Evolutionary conservation across 2,113 vertebrate genomes (phyloP).

Genomic region (Sinocyclocheilus rhinocerous): DNA sequence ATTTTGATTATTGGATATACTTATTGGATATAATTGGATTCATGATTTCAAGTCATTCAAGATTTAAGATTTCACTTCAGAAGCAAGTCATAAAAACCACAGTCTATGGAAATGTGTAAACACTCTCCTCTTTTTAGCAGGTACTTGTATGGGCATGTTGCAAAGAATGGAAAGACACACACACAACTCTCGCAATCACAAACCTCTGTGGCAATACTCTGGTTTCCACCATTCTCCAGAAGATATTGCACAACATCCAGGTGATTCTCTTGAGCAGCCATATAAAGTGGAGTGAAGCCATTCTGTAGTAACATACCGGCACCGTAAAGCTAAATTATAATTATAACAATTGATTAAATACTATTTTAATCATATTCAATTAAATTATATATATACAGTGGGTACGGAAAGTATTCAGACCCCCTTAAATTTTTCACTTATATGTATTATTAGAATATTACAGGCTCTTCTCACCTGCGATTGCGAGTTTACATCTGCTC

Average conservation of each 20-base stretch:
- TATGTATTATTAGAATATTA: background rate
- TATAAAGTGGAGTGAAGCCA: conserved; percentile 90
- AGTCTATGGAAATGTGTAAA: background rate
- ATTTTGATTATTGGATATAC: too few relatives aligned
- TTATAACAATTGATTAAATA: background rate
- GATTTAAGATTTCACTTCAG: background rate
- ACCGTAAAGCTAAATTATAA: background rate
- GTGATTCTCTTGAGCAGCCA: conserved; percentile 58
- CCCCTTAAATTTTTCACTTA: too few relatives aligned
- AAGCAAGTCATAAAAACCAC: background rate
- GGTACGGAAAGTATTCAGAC: too few relatives aligned
- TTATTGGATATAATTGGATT: too few relatives aligned
- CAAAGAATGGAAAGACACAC: background rate
- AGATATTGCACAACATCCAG: conserved; percentile 93
- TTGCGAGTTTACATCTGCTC: conserved; percentile 91
- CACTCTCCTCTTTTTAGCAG: background rate
- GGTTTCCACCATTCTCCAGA: conserved; percentile 95
- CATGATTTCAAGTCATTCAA: background rate
- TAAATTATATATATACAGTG: background rate
- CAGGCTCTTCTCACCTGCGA: conserved; percentile 83
- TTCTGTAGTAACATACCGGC: conserved; percentile 77
- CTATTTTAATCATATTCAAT: background rate
- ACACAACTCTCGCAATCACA: background rate
- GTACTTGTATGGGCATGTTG: background rate
- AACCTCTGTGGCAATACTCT: conserved; percentile 96